Evolutionary conservation across 2,113 vertebrate genomes (phyloP).

Genomic region (Centrocercus urophasianus): DNA sequence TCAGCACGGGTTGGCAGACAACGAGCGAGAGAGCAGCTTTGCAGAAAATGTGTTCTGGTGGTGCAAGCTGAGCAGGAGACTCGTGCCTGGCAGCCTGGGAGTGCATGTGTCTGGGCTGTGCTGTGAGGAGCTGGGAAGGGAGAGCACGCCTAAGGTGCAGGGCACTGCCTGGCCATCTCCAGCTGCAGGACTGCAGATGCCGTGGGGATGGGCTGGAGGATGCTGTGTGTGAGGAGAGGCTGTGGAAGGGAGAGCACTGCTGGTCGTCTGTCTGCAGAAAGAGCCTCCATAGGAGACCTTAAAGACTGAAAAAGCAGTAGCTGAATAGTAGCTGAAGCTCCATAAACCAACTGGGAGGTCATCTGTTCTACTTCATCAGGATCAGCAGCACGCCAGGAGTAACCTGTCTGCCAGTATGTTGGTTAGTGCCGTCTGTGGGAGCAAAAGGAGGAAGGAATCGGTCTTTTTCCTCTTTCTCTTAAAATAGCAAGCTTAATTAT

Average conservation of each 20-base stretch:
- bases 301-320: not conserved
- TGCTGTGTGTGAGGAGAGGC: not conserved
- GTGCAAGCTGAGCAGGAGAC: not conserved
- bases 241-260: not conserved
- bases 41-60: not conserved
- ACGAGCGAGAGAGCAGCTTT: not conserved
- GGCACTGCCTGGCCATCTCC: not conserved
- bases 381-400: not conserved
- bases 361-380: not conserved
- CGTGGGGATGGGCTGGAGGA: not conserved
- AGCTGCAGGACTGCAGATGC: not conserved
- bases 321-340: not conserved
- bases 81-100: fast-evolving
- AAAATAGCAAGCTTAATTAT: not conserved
- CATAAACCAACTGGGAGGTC: not conserved
- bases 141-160: too few species aligned
- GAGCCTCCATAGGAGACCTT: not conserved
- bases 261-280: not conserved
- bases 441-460: not conserved
- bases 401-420: not conserved
- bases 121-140: not conserved
- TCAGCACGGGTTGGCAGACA: not conserved
- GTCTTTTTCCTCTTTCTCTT: not conserved
- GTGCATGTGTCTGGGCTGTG: not conserved
- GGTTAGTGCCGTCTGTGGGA: not conserved